These are phyloP conservation scores for Melieria crassipennis DNA, from an alignment of 2,888 invertebrate species.

Conservation along the genomic window DNA sequence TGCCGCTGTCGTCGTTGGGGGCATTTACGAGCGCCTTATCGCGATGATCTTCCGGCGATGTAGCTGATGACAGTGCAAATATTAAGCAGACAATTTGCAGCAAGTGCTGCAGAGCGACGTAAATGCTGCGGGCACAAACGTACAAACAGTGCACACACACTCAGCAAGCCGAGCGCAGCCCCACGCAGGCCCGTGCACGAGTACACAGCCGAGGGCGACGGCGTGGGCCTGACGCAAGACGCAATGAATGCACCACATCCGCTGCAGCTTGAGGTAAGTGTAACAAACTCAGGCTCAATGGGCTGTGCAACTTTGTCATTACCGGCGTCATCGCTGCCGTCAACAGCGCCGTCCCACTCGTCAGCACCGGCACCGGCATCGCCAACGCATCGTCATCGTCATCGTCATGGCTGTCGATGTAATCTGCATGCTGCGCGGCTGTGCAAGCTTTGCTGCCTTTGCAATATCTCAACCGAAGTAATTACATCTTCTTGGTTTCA, in stretches of 20 bases:
- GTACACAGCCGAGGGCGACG: neutral
- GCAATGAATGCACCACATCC: constrained; percentile 10
- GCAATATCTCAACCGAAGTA: constrained; percentile 29
- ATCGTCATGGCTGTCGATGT: constrained; percentile 9
- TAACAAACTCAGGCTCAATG: constrained; percentile 51
- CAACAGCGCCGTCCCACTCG: neutral
- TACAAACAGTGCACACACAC: too few species aligned
- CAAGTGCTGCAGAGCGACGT: constrained; percentile 26
- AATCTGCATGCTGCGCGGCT: constrained; percentile 8
- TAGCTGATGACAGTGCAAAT: constrained; percentile 39
- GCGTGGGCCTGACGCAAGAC: neutral
- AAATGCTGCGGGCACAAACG: constrained; percentile 3
- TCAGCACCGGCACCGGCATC: constrained; percentile 1
- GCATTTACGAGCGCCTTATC: constrained; percentile 14
- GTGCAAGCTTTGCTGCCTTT: constrained; percentile 21
- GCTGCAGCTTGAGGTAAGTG: constrained; percentile 50
- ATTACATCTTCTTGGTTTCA: constrained; percentile 38
- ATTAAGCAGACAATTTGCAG: constrained; percentile 37
- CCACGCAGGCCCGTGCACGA: too few species aligned
- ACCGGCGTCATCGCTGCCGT: constrained; percentile 32
- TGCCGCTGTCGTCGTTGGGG: neutral
- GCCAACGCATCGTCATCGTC: constrained; percentile 7
- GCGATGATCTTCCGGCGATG: constrained; percentile 36
- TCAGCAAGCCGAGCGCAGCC: too few species aligned
- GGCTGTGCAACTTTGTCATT: constrained; percentile 45